Evolutionary conservation across 2,888 invertebrate genomes (phyloP), one percentile per base, ranked within the genome.

Genomic region (Argynnis bischoffii): DNA sequence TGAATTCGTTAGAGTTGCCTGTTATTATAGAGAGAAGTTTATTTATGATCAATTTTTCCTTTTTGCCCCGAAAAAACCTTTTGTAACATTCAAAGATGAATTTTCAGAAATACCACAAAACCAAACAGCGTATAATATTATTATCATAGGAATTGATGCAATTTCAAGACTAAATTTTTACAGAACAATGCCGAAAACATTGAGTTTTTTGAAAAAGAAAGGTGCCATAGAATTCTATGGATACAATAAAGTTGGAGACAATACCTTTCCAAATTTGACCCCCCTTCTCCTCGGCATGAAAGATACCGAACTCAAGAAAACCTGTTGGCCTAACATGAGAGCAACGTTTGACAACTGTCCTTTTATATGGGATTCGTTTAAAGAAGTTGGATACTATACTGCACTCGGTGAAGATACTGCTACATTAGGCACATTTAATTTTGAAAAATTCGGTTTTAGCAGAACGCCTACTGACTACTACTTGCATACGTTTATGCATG

Each of bases 161-260:
- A 94, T 98, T 35, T 98, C 98, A 0, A 94, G 98, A 75, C 89
- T 97, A 72, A 98, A 98, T 86, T 96, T 98, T 76, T 94, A 96
- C 72, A 94, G 98, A 55, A 96, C 96, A 77, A 96, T 98, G 96
- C 96, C 96, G 0, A 93, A 93, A 78, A 97, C 97, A 0, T 87
- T 94, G 18, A 82, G 91, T 2, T 94, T 93, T 75, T 88, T 97
- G 63, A 89, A 93, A 68, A 85, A 94, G 16, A 88, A 96, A 70
- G 93, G 94, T 15, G 95, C 95, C 51, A 93, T 97, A 63, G 97
- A 97, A 81, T 93, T 99, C 81, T 86, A 96, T 74, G 99, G 98
- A 6, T 98, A 97, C 85, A 98, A 97, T 82, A 99, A 98, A 93
- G 96, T 99, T 11, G 99, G 95, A 3, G 98, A 98, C 85, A 99